phyloP scores from a whole-genome alignment of 2,888 invertebrate species.

The Limnephilus marmoratus region DNA sequence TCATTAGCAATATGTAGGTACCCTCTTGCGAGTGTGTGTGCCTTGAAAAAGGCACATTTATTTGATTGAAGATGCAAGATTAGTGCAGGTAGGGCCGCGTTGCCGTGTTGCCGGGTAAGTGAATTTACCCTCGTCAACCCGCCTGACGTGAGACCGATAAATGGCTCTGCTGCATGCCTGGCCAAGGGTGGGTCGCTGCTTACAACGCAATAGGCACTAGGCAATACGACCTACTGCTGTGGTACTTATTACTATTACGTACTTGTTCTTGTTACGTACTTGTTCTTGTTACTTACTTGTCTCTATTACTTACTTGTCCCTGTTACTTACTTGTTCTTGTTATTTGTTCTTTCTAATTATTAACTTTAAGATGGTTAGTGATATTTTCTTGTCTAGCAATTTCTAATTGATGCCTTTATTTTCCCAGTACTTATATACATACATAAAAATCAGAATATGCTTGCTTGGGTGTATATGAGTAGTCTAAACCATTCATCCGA shows the following conservation, averaged over 20 bases:
- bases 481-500: no score
- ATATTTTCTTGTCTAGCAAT: no score
- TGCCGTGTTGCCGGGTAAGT: constrained; percentile 65
- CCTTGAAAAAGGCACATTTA: constrained; percentile 59
- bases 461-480: no score
- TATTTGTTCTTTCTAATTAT: no score
- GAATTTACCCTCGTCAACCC: constrained; percentile 66
- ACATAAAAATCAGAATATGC: no score
- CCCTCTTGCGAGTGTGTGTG: constrained; percentile 6
- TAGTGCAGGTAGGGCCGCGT: constrained; percentile 64
- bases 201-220: neutral
- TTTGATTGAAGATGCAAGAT: constrained; percentile 64
- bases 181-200: constrained; percentile 17
- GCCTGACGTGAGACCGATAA: constrained; percentile 65
- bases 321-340: no score
- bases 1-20: neutral
- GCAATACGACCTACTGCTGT: neutral
- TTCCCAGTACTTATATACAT: no score
- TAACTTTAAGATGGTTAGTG: no score
- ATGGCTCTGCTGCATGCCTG: constrained; percentile 49
- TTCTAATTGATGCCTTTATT: no score
- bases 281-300: no score
- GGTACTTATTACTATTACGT: neutral
- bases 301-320: no score
- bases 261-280: neutral